Percentiles rank a stretch among this genome's conserved stretches.
Evolutionary conservation across 53 echinoderm and acorn worm genomes (phyloP).

Genomic region (Echinometra lucunter): DNA sequence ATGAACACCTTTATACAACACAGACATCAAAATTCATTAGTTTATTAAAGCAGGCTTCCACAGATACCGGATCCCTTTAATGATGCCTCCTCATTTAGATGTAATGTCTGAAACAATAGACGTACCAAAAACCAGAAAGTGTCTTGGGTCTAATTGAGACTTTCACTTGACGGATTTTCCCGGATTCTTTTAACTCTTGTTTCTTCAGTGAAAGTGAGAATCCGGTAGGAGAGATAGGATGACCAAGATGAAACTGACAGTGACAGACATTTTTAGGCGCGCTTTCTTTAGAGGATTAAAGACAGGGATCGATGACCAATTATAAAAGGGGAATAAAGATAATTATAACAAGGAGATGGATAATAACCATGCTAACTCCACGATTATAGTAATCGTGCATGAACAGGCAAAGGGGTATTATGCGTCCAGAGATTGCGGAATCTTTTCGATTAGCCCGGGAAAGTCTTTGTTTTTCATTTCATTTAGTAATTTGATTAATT

Average conservation of each 20-base stretch:
- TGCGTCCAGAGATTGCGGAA: neutral
- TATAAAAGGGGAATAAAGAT: neutral
- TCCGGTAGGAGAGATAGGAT: neutral
- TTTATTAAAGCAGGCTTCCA: no score
- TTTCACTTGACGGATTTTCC: neutral
- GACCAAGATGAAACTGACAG: no score
- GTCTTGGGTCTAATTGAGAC: neutral
- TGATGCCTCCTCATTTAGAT: neutral
- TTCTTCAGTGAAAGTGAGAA: neutral
- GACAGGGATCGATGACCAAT: neutral
- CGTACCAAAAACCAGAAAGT: no score
- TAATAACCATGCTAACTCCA: no score
- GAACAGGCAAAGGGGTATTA: no score
- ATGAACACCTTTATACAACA: no score
- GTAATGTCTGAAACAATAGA: constrained; percentile 18
- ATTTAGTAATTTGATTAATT: neutral
- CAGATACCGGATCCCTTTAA: no score
- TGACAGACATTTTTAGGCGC: neutral
- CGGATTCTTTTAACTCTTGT: neutral
- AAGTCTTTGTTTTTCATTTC: neutral
- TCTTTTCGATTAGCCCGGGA: neutral
- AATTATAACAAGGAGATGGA: no score
- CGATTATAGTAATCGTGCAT: no score
- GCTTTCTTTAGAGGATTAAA: neutral
- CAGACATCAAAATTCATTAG: no score